Conservation (phyloP, 2,797 vertebrate species). For the Falco columbarius region DNA sequence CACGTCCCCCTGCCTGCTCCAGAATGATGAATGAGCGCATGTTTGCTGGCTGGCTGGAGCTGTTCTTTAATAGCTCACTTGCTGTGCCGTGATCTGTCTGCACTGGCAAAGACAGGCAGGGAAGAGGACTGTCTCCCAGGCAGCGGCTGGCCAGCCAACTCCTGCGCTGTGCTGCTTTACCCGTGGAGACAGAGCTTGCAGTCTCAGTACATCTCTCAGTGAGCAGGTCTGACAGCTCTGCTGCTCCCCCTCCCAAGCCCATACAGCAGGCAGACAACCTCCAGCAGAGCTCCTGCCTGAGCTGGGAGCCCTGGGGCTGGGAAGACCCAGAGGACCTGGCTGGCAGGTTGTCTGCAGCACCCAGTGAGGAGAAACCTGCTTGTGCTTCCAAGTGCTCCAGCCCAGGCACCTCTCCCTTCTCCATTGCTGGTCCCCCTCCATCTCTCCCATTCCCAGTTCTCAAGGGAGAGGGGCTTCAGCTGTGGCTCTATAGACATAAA, state of each 20-base stretch:
- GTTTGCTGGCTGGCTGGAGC: conserved; percentile 23
- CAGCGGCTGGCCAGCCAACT: conserved; percentile 5
- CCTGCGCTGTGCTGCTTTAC: neutral
- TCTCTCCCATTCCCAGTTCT: neutral
- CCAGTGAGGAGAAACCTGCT: neutral
- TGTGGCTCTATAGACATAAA: neutral
- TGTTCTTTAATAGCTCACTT: conserved; percentile 57
- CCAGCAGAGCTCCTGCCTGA: neutral
- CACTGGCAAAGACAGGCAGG: conserved; percentile 9
- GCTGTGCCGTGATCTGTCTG: conserved; percentile 35
- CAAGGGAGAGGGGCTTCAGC: neutral
- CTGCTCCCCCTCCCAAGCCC: neutral
- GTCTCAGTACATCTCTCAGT: neutral
- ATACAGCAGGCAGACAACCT: neutral
- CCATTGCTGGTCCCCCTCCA: neutral
- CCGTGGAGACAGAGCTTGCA: rapidly evolving
- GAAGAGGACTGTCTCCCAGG: neutral
- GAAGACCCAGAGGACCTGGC: neutral
- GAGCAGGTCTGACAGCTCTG: neutral
- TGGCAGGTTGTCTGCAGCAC: neutral
- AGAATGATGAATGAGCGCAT: neutral
- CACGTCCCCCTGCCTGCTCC: neutral
- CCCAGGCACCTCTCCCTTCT: neutral
- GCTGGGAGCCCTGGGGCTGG: neutral
- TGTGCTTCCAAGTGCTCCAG: rapidly evolving